Conservation (phyloP, 2,113 vertebrate genomes). For the Hypanus sabinus region DNA sequence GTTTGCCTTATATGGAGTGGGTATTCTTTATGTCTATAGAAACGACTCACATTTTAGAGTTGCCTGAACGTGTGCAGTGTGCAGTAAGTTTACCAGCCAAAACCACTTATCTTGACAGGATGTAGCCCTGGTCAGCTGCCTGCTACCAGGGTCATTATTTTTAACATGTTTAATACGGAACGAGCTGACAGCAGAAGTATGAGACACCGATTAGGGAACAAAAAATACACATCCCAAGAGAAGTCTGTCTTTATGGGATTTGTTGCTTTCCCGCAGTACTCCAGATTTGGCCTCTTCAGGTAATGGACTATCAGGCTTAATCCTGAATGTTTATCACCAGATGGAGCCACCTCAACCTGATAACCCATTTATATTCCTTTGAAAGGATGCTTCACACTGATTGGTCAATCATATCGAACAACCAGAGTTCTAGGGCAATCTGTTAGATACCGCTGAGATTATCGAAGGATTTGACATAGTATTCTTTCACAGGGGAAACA, state of each 20-base stretch:
- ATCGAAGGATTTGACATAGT: too few species aligned
- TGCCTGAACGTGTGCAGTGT: neutral
- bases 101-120: neutral
- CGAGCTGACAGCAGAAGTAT: neutral
- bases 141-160: neutral
- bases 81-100: neutral
- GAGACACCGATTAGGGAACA: neutral
- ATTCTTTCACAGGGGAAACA: too few species aligned
- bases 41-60: neutral
- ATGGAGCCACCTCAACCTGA: neutral
- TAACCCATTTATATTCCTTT: neutral
- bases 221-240: neutral
- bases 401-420: neutral
- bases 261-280: too few species aligned
- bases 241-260: neutral
- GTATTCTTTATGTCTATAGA: neutral
- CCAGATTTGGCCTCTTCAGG: neutral
- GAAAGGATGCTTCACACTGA: neutral
- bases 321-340: too few species aligned
- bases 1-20: neutral
- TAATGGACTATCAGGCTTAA: neutral
- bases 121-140: neutral
- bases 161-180: neutral
- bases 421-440: too few species aligned
- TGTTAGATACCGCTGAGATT: too few species aligned